Evolutionary conservation across 2,888 invertebrate genomes (phyloP).

Genomic region (Mesorhabditis spiculigera): DNA sequence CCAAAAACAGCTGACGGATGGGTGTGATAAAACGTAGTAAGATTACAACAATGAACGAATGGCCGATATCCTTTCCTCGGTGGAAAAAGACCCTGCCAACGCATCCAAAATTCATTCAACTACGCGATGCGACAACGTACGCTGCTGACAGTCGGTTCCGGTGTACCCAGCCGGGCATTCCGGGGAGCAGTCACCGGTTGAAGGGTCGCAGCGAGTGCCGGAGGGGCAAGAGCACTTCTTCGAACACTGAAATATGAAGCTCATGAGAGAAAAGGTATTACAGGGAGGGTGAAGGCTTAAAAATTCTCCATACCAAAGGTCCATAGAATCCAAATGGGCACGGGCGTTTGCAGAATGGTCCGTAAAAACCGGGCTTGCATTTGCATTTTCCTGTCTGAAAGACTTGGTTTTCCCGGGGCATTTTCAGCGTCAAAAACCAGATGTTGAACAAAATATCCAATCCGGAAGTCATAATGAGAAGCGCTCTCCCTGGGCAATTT

Average conservation of each 20-base stretch:
- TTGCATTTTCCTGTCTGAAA: slow-evolving; percentile 58
- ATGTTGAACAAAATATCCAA: background rate
- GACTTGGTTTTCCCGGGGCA: background rate
- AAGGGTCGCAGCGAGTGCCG: slow-evolving; percentile 53
- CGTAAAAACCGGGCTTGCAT: slow-evolving; percentile 56
- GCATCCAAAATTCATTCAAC: slow-evolving; percentile 9
- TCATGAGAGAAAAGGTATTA: background rate
- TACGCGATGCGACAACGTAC: slow-evolving; percentile 30
- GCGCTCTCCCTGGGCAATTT: too few species aligned
- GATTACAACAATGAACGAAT: too few species aligned
- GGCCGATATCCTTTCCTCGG: too few species aligned
- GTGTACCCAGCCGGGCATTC: slow-evolving; percentile 62
- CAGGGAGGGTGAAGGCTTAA: slow-evolving; percentile 4
- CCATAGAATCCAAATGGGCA: slow-evolving; percentile 79
- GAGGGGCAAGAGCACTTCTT: slow-evolving; percentile 62
- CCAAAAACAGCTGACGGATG: too few species aligned
- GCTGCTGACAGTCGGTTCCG: slow-evolving; percentile 60
- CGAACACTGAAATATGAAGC: slow-evolving; percentile 65
- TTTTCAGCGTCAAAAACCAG: background rate
- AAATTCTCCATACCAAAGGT: slow-evolving; percentile 61
- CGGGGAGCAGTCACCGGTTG: slow-evolving; percentile 64
- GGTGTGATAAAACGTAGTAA: too few species aligned
- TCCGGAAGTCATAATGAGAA: too few species aligned
- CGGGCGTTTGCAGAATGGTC: slow-evolving; percentile 60
- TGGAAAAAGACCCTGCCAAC: too few species aligned